A percentile compares a stretch with the other conserved stretches of the same genome.
phyloP scores from a whole-genome alignment of 2,113 vertebrate genomes.

The Enhydra lutris region DNA sequence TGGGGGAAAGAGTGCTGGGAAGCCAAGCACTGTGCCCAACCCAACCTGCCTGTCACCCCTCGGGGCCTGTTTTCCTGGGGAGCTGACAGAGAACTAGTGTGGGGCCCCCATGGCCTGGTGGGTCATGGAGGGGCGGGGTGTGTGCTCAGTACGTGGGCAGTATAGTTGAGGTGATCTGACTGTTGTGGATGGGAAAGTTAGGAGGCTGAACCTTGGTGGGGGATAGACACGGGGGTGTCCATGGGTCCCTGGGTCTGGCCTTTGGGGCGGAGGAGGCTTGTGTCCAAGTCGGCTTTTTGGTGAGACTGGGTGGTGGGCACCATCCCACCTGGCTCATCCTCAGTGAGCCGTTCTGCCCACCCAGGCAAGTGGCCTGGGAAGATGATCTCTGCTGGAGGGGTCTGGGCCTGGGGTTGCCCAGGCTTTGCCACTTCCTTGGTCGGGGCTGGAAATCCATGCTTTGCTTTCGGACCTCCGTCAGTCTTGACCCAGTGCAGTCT shows the following conservation, averaged over 20 bases:
- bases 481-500: no score
- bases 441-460: background rate
- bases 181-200: no score
- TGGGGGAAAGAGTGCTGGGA: background rate
- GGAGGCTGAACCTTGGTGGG: background rate
- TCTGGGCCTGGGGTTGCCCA: background rate
- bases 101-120: background rate
- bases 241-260: background rate
- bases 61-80: background rate
- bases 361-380: background rate
- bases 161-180: background rate
- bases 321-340: background rate
- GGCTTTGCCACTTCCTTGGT: background rate
- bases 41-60: background rate
- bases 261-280: background rate
- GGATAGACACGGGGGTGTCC: background rate
- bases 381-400: background rate
- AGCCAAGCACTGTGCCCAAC: background rate
- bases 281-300: background rate
- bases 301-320: background rate
- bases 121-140: background rate
- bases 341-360: background rate
- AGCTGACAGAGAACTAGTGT: background rate
- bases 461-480: background rate
- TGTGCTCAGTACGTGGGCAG: background rate